Conservation (phyloP, 1,140 invertebrate genomes). For the Aphis gossypii region DNA sequence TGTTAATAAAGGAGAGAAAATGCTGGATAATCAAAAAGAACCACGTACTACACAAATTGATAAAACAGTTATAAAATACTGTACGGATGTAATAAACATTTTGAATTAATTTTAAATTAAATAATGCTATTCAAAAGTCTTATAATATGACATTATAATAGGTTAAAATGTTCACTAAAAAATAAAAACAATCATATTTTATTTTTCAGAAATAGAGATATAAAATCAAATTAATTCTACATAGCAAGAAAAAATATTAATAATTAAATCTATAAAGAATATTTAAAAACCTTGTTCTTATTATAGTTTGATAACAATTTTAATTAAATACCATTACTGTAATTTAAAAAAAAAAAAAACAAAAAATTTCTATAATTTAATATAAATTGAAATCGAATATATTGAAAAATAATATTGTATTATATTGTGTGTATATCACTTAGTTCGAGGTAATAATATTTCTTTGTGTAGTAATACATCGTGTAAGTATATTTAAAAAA, state of each 20-base stretch:
- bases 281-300: background rate
- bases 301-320: too few species aligned
- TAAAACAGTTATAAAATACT: slow-evolving; percentile 1
- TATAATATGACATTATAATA: background rate
- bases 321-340: background rate
- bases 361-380: background rate
- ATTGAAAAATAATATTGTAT: background rate
- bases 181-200: background rate
- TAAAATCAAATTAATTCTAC: background rate
- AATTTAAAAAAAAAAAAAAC: background rate
- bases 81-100: background rate
- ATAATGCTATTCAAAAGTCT: background rate
- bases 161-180: background rate
- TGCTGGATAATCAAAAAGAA: background rate
- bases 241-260: background rate
- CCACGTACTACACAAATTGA: background rate
- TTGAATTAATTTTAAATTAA: background rate
- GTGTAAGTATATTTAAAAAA: background rate
- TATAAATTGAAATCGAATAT: background rate
- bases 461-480: background rate
- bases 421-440: background rate
- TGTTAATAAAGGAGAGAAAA: slow-evolving; percentile 18
- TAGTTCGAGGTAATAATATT: background rate
- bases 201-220: background rate
- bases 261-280: background rate